Percentiles rank a stretch among this genome's conserved stretches.
phyloP scores from a whole-genome alignment of 2,113 vertebrate species.

The Rhinoderma darwinii region DNA sequence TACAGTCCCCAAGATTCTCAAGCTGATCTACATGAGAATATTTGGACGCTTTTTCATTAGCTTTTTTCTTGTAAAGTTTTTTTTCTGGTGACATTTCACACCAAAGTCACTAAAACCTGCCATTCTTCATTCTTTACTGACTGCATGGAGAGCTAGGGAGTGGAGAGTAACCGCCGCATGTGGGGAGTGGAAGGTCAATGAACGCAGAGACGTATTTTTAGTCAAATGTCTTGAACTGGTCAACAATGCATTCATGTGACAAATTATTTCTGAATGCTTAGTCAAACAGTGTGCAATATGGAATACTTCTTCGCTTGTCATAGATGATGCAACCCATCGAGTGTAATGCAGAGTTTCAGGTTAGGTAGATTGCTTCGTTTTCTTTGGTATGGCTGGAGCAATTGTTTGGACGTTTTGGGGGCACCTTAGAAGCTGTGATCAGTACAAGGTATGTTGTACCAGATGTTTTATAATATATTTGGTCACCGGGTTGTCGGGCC shows the following conservation, averaged over 20 bases:
- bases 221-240: not conserved
- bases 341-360: not conserved
- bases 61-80: not conserved
- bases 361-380: not conserved
- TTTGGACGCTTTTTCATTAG: not conserved
- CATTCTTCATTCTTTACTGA: slow-evolving; percentile 39
- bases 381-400: not conserved
- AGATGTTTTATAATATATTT: not conserved
- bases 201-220: not conserved
- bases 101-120: slow-evolving; percentile 28
- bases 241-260: not conserved
- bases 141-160: not conserved
- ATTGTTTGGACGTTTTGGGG: not conserved
- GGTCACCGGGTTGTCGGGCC: too few species aligned
- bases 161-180: not conserved
- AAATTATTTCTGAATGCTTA: not conserved
- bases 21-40: not conserved
- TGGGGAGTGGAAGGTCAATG: slow-evolving; percentile 1
- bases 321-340: not conserved
- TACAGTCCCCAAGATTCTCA: not conserved
- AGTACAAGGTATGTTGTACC: not conserved
- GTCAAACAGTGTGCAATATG: not conserved
- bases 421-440: not conserved
- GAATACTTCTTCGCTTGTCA: not conserved
- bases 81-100: slow-evolving; percentile 8